A percentile compares a stretch with the other conserved stretches of the same genome.
Conservation (phyloP, 2,113 vertebrate genomes). For the Mustelus asterias region DNA sequence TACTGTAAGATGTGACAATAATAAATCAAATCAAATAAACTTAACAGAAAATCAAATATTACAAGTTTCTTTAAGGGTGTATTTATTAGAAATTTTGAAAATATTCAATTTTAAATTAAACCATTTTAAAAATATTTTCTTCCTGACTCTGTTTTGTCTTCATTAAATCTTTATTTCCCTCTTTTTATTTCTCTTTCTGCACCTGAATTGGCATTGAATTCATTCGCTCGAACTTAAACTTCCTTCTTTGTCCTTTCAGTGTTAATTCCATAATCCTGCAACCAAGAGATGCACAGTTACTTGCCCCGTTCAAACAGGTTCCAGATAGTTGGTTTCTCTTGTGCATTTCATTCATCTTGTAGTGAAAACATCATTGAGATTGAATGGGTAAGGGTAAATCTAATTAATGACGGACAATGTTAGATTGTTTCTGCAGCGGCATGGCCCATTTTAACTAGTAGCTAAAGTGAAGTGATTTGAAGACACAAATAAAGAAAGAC, state of each 20-base stretch:
- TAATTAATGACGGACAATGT: neutral
- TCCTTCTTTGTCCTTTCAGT: neutral
- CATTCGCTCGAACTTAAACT: neutral
- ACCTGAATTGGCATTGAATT: neutral
- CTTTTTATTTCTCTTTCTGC: neutral
- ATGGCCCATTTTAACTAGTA: neutral
- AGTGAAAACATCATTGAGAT: neutral
- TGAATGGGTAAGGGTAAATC: neutral
- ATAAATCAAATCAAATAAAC: no score
- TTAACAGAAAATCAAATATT: neutral
- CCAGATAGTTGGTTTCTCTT: neutral
- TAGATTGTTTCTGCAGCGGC: neutral
- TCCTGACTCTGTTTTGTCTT: neutral
- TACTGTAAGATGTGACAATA: no score
- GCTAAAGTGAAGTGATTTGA: neutral
- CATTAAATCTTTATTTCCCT: neutral
- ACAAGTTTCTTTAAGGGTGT: neutral
- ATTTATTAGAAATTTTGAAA: neutral
- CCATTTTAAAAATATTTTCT: neutral
- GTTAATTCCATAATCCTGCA: neutral
- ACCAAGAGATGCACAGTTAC: neutral
- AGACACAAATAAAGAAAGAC: neutral
- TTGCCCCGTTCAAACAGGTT: neutral
- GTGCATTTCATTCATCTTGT: neutral
- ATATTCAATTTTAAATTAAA: neutral